Conservation (phyloP, 2,888 invertebrate genomes). For the Agrypnus murinus region DNA sequence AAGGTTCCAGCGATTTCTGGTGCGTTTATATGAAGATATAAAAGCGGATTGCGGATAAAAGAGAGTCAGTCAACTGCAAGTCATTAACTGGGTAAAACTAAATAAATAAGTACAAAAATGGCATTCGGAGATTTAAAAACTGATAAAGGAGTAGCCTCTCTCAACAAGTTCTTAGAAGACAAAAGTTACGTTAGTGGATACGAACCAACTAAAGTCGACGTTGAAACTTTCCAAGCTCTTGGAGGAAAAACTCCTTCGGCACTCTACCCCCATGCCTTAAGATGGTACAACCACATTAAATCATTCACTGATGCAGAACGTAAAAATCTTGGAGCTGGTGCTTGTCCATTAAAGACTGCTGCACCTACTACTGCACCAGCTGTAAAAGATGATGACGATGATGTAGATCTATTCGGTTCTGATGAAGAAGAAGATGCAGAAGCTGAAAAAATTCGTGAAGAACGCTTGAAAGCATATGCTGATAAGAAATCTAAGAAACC, state of each 20-base stretch:
- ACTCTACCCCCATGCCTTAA: slow-evolving; percentile 81
- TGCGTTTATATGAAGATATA: no score
- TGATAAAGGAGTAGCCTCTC: slow-evolving; percentile 86
- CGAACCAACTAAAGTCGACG: slow-evolving; percentile 87
- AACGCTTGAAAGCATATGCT: slow-evolving; percentile 92
- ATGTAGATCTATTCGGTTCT: slow-evolving; percentile 92
- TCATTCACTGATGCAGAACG: slow-evolving; percentile 88
- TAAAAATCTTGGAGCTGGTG: slow-evolving; percentile 70
- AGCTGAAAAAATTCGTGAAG: slow-evolving; percentile 88
- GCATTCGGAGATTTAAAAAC: slow-evolving; percentile 91
- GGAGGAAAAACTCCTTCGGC: slow-evolving; percentile 79
- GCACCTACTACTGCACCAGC: slow-evolving; percentile 75
- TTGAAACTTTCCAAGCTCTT: slow-evolving; percentile 85
- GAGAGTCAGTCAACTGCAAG: no score
- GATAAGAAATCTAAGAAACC: slow-evolving; percentile 98
- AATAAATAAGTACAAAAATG: slow-evolving; percentile 74
- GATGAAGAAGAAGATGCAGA: slow-evolving; percentile 94
- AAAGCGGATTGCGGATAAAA: no score
- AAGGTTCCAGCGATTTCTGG: no score
- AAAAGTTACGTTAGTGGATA: slow-evolving; percentile 94
- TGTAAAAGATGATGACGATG: slow-evolving; percentile 78
- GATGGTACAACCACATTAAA: slow-evolving; percentile 97
- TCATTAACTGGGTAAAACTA: no score
- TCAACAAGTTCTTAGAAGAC: slow-evolving; percentile 87
- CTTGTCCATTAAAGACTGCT: slow-evolving; percentile 77